Evolutionary conservation across 2,888 invertebrate genomes (phyloP), one percentile per base, ranked within the genome.

Genomic region (Dolichopus griseipennis): DNA sequence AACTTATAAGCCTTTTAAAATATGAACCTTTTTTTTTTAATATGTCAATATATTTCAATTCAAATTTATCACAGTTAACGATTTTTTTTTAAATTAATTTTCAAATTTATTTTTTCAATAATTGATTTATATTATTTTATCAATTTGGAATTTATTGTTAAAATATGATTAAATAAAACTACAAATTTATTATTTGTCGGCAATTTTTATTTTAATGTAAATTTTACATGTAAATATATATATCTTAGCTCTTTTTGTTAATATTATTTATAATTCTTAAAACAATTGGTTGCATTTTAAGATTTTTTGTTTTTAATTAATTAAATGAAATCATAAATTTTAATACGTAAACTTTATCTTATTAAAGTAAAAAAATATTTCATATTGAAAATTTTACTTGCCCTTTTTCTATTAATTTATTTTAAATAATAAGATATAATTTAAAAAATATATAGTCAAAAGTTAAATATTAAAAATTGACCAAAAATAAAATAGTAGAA

Each of bases 191-290:
- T 37, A 37, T 37, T 37, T 37, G 37, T 37, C 12, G 4, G 37
- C 8, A 37, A 37, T 37, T 37, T 37, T 8, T 37, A 37, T 37
- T 52, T 52, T 52, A 3, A 52, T 52, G 52, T 52, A 52, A 18
- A 52, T n/a, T n/a, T 52, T 52, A 52, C 52, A 52, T 52, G 52
- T 52, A 52, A 52, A 52, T 52, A 52, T 52, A 52, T 52, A 41
- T 52, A 52, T 52, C 52, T 41, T 41, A 41, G 41, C 41, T 41
- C 15, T 41, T 15, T 41, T 52, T 52, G 18, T 52, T 52, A 18
- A 52, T 52, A 15, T 52, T 52, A 18, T 15, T 27, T 18, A 52
- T 52, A 52, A 52, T n/a, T 52, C 52, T 52, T 27, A 52, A 52
- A 52, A 12, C 52, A 52, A 52, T 52, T 52, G 52, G 18, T 52